A percentile compares a stretch with the other conserved stretches of the same genome.
Evolutionary conservation across 2,797 vertebrate genomes (phyloP).

Genomic region (Champsocephalus esox): DNA sequence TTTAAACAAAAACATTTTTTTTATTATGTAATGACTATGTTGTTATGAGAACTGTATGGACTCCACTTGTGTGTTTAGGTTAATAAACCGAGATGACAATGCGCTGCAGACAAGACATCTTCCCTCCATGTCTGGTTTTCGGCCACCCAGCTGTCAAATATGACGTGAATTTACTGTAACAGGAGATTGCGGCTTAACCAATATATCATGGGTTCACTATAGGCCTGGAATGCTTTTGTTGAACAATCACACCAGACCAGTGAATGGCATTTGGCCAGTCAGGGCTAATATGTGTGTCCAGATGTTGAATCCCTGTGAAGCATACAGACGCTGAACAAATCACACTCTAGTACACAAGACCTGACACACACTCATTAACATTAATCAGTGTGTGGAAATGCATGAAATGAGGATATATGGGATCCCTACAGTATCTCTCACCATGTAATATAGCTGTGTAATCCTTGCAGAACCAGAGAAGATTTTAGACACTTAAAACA

Average conservation of each 20-base stretch:
- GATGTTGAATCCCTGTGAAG: slow-evolving; percentile 54
- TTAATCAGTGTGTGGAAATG: slow-evolving; percentile 15
- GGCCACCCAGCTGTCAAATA: slow-evolving; percentile 56
- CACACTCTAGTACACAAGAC: slow-evolving; percentile 12
- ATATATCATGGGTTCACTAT: slow-evolving; percentile 27
- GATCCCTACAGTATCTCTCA: not conserved
- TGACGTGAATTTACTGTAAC: slow-evolving; percentile 71
- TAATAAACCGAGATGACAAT: not conserved
- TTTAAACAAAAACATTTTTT: not conserved
- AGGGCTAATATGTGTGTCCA: slow-evolving; percentile 55
- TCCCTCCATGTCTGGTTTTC: slow-evolving; percentile 42
- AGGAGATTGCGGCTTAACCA: slow-evolving; percentile 53
- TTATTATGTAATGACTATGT: not conserved
- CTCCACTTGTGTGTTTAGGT: slow-evolving; percentile 2
- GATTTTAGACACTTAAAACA: too few relatives aligned
- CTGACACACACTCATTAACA: slow-evolving; percentile 23
- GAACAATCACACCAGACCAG: slow-evolving; percentile 50
- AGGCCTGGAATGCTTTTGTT: slow-evolving; percentile 59
- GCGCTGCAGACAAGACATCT: slow-evolving; percentile 47
- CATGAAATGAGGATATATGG: slow-evolving; percentile 9
- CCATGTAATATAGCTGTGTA: not conserved
- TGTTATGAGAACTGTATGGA: not conserved
- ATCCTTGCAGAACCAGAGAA: not conserved
- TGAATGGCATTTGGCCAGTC: slow-evolving; percentile 49
- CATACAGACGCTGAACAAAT: slow-evolving; percentile 39